These are phyloP conservation scores for Hirtodrosophila duncani DNA, from an alignment of 2,888 invertebrate genomes.

Conservation along the genomic window DNA sequence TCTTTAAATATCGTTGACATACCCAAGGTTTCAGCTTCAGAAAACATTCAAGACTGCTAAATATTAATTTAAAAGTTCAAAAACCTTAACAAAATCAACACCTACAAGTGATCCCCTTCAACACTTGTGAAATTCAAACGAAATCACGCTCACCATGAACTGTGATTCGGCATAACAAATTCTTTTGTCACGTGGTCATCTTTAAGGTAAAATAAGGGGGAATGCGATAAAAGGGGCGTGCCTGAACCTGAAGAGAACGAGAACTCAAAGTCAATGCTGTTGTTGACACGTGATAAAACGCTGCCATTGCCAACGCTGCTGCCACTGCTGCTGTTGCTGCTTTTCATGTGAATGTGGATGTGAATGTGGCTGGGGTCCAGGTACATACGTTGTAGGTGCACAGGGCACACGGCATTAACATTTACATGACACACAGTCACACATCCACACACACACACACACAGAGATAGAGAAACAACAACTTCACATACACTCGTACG, in stretches of 20 bases:
- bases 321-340: constrained; percentile 9
- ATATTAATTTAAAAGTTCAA: too few relatives aligned
- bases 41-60: too few relatives aligned
- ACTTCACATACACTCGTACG: constrained; percentile 35
- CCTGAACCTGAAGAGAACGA: constrained; percentile 23
- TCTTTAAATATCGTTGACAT: too few relatives aligned
- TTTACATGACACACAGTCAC: constrained; percentile 64
- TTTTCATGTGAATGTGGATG: too few relatives aligned
- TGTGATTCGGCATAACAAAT: too few relatives aligned
- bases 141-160: too few relatives aligned
- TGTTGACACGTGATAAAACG: constrained; percentile 72
- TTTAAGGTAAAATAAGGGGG: too few relatives aligned
- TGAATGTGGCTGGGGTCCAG: constrained; percentile 1
- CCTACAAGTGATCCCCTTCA: too few relatives aligned
- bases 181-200: too few relatives aligned
- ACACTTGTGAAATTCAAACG: too few relatives aligned
- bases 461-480: constrained; percentile 40
- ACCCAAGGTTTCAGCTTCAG: too few relatives aligned
- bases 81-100: too few relatives aligned
- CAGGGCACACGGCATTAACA: constrained; percentile 66
- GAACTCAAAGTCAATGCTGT: constrained; percentile 60
- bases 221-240: constrained; percentile 41
- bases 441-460: constrained; percentile 25
- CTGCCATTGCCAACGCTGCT: constrained; percentile 42
- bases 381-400: constrained; percentile 51